Evolutionary conservation across 2,888 invertebrate genomes (phyloP).

Genomic region (Euzetes globulus): DNA sequence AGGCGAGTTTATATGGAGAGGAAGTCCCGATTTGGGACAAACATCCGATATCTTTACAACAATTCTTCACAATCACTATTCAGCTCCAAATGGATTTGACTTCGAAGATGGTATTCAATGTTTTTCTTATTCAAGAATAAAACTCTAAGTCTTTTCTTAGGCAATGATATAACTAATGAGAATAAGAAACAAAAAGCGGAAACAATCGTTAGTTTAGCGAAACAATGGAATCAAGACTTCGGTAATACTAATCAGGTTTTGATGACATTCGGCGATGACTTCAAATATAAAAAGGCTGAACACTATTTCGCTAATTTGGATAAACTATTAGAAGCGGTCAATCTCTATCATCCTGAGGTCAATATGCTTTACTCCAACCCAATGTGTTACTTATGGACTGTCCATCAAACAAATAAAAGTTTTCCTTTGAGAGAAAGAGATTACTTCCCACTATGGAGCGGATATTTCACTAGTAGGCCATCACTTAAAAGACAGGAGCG

Average conservation of each 20-base stretch:
- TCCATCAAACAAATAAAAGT: too few relatives aligned
- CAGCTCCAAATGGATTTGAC: slow-evolving; percentile 24
- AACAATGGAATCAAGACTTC: slow-evolving; percentile 38
- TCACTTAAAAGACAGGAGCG: slow-evolving; percentile 48
- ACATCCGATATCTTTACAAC: slow-evolving; percentile 3
- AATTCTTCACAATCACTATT: slow-evolving; percentile 16
- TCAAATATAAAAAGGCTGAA: slow-evolving; percentile 51
- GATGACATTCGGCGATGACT: slow-evolving; percentile 30
- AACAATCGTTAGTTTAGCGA: slow-evolving; percentile 38
- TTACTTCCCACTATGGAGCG: slow-evolving; percentile 95
- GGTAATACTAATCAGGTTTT: slow-evolving; percentile 30
- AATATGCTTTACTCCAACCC: slow-evolving; percentile 60
- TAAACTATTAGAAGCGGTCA: slow-evolving; percentile 69
- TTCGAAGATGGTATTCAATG: slow-evolving; percentile 25
- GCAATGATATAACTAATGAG: slow-evolving; percentile 17
- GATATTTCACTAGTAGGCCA: slow-evolving; percentile 65
- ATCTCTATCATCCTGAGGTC: slow-evolving; percentile 42
- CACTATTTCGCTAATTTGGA: slow-evolving; percentile 67
- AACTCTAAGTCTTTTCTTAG: too few relatives aligned
- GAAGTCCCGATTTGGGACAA: not conserved
- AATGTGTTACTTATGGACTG: slow-evolving; percentile 48
- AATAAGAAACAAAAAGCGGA: slow-evolving; percentile 14
- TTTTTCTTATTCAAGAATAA: not conserved
- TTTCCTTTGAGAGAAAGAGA: slow-evolving; percentile 55
- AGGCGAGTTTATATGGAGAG: slow-evolving; percentile 47